These are phyloP conservation scores for Chelonoidis abingdonii DNA, from an alignment of 2,113 vertebrate genomes.

Conservation along the genomic window DNA sequence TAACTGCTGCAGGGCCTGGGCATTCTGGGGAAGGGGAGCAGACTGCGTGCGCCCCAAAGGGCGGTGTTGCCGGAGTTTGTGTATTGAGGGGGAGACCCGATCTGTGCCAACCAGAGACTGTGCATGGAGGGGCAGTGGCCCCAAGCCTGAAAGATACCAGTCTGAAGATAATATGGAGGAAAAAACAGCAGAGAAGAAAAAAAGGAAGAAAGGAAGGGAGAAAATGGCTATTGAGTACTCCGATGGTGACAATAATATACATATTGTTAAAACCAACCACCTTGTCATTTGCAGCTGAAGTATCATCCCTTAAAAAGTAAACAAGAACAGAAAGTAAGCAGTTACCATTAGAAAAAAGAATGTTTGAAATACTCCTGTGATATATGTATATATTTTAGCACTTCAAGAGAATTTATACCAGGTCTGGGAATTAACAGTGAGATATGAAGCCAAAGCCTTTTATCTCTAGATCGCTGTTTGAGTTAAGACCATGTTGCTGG, in stretches of 20 bases:
- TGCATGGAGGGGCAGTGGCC: constrained; percentile 86
- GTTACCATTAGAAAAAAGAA: neutral
- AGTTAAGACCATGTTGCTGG: neutral
- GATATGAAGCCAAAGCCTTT: accelerated
- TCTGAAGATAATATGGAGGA: constrained; percentile 77
- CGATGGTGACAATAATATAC: constrained; percentile 8
- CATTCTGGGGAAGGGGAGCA: constrained; percentile 94
- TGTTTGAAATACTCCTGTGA: neutral
- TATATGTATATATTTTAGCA: neutral
- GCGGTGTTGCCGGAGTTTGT: constrained; percentile 95
- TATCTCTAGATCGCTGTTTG: accelerated
- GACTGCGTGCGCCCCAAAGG: constrained; percentile 97
- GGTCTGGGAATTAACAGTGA: neutral
- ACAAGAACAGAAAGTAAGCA: constrained; percentile 9
- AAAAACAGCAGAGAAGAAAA: constrained; percentile 68
- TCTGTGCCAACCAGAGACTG: constrained; percentile 83
- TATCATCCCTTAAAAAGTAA: constrained; percentile 29
- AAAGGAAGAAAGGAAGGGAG: constrained; percentile 69
- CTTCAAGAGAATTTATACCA: accelerated
- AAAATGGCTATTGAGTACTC: constrained; percentile 67
- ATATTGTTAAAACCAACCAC: constrained; percentile 46
- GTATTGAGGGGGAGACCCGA: constrained; percentile 88
- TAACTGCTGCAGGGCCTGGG: constrained; percentile 96
- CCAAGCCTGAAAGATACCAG: constrained; percentile 85
- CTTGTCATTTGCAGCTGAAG: constrained; percentile 14